These are phyloP conservation scores for Helicoverpa assulta DNA, from an alignment of 2,888 invertebrate species.

Conservation along the genomic window DNA sequence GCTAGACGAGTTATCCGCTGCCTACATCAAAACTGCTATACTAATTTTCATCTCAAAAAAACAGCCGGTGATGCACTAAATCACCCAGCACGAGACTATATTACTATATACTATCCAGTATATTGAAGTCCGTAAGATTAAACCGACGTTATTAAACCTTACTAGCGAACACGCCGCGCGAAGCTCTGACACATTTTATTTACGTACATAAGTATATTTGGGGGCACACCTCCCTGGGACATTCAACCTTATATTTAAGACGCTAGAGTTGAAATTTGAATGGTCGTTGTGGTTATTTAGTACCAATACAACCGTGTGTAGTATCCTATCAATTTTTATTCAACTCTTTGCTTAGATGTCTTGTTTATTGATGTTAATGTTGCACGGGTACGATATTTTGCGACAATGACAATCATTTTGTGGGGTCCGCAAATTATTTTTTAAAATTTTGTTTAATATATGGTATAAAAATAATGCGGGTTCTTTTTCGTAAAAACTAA, in stretches of 20 bases:
- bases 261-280: constrained; percentile 21
- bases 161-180: constrained; percentile 55
- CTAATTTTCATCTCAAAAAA: constrained; percentile 54
- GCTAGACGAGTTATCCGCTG: too few species aligned
- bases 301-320: constrained; percentile 53
- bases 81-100: constrained; percentile 55
- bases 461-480: neutral
- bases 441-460: neutral
- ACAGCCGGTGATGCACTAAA: constrained; percentile 52
- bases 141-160: constrained; percentile 76
- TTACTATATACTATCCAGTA: constrained; percentile 59
- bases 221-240: constrained; percentile 5
- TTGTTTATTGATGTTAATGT: constrained; percentile 62
- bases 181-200: constrained; percentile 61
- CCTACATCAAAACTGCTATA: neutral
- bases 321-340: constrained; percentile 62
- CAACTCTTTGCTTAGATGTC: constrained; percentile 60
- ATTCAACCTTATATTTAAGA: constrained; percentile 1
- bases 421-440: constrained; percentile 31
- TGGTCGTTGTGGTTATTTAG: constrained; percentile 34
- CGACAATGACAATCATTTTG: constrained; percentile 35
- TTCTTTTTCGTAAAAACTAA: neutral
- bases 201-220: constrained; percentile 59
- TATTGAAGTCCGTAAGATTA: constrained; percentile 75
- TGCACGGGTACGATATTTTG: constrained; percentile 44